phyloP scores from a whole-genome alignment of 1,140 invertebrate species.

The Drosophila erecta region DNA sequence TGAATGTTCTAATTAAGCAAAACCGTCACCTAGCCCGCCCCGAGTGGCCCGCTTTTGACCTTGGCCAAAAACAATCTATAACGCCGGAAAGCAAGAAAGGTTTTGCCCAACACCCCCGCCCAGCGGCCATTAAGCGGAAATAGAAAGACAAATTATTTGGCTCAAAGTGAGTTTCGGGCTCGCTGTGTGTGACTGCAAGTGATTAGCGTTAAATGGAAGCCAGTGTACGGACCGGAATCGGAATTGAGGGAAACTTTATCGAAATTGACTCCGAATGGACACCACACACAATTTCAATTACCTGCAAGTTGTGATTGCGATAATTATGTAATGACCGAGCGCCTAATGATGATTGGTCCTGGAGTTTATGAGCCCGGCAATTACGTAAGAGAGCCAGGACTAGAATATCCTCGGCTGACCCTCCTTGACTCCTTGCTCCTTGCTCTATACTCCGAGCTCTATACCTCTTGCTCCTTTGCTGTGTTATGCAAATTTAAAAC shows the following conservation, averaged over 20 bases:
- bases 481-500: slow-evolving; percentile 79
- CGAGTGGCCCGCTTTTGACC: slow-evolving; percentile 66
- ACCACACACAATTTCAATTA: slow-evolving; percentile 75
- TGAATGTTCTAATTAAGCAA: slow-evolving; percentile 84
- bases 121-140: slow-evolving; percentile 39
- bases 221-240: slow-evolving; percentile 32
- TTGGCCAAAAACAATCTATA: slow-evolving; percentile 73
- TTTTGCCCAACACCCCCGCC: slow-evolving; percentile 1
- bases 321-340: slow-evolving; percentile 77
- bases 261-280: slow-evolving; percentile 80
- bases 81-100: slow-evolving; percentile 10
- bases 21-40: slow-evolving; percentile 77
- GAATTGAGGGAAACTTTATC: slow-evolving; percentile 67
- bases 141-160: slow-evolving; percentile 79
- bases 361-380: slow-evolving; percentile 72
- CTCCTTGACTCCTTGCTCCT: slow-evolving; percentile 16
- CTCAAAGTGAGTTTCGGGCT: slow-evolving; percentile 53
- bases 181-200: slow-evolving; percentile 74
- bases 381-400: slow-evolving; percentile 43
- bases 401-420: slow-evolving; percentile 19
- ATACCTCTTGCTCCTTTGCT: slow-evolving; percentile 8
- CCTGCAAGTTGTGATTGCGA: slow-evolving; percentile 71
- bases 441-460: background rate
- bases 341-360: slow-evolving; percentile 74
- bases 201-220: slow-evolving; percentile 80